Evolutionary conservation across 2,888 invertebrate genomes (phyloP), one percentile per base, ranked within the genome.

Genomic region (Agrilus mali): DNA sequence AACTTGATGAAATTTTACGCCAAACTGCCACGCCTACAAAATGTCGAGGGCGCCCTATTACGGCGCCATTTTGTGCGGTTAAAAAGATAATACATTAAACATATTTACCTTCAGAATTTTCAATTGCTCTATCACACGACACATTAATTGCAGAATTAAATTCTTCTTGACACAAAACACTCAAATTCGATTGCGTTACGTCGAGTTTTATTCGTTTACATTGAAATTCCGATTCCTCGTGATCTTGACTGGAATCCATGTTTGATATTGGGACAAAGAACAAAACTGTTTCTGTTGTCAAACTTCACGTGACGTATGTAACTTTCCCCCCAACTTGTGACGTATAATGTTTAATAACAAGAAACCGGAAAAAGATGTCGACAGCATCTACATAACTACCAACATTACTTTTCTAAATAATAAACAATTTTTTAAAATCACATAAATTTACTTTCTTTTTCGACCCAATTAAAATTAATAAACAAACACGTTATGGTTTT

Each of bases 251-350:
- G 61, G 66, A 61, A 60, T 66, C 66, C 67, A 67, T 67, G 57
- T 66, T 67, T 63, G 65, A 66, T n/a, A n/a, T 66, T 67, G 66
- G 65, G 65, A 64, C 64, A 61, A 62, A 58, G 47, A 49, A 43
- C 27, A 27, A 27, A 27, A 27, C 22, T 27, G 27, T 27, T 27
- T 27, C 27, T 27, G 43, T 43, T 38, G 43, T 27, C 27, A 27
- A 27, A 27, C 10, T 27, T 27, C 27, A 27, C 10, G 27, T 37
- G 34, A 32, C 27, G 27, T 12, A 20, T 34, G 36, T 7, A 34
- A 32, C 31, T 27, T 34, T 27, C 39, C 34, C 34, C 37, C 22
- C 31, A 27, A 5, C 27, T 2, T 8, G 27, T 27, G 27, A 27
- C 27, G 27, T 27, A 45, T 43, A 15, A 22, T 35, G 37, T 43